Percentiles rank a stretch among this genome's conserved stretches.
phyloP scores from a whole-genome alignment of 1,140 invertebrate genomes.

The Aphaenogaster rudis region DNA sequence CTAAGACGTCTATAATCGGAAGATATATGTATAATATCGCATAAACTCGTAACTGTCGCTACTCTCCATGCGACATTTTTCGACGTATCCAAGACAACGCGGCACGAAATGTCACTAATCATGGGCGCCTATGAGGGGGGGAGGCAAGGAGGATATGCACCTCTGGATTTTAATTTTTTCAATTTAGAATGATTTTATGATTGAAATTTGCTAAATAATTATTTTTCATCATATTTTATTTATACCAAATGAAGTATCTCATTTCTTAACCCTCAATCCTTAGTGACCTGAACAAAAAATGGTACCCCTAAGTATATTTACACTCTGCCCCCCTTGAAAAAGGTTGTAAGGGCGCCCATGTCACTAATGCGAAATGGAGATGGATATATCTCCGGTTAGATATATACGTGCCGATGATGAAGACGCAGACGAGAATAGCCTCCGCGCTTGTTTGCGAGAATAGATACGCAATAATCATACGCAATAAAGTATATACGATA shows the following conservation, averaged over 20 bases:
- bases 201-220: too few species aligned
- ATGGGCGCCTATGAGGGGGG: not conserved
- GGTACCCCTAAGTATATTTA: too few species aligned
- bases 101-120: not conserved
- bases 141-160: too few species aligned
- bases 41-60: not conserved
- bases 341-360: too few species aligned
- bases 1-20: not conserved
- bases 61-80: not conserved
- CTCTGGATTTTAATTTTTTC: too few species aligned
- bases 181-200: too few species aligned
- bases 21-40: not conserved
- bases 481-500: not conserved
- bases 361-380: not conserved
- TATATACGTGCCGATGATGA: not conserved
- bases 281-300: too few species aligned
- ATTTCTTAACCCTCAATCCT: too few species aligned
- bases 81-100: not conserved
- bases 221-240: too few species aligned
- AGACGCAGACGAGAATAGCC: slow-evolving; percentile 8
- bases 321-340: too few species aligned
- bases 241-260: too few species aligned
- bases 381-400: not conserved
- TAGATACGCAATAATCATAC: not conserved
- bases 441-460: not conserved